Conservation (phyloP, 2,113 vertebrate genomes). For the Ctenodactylus gundi region DNA sequence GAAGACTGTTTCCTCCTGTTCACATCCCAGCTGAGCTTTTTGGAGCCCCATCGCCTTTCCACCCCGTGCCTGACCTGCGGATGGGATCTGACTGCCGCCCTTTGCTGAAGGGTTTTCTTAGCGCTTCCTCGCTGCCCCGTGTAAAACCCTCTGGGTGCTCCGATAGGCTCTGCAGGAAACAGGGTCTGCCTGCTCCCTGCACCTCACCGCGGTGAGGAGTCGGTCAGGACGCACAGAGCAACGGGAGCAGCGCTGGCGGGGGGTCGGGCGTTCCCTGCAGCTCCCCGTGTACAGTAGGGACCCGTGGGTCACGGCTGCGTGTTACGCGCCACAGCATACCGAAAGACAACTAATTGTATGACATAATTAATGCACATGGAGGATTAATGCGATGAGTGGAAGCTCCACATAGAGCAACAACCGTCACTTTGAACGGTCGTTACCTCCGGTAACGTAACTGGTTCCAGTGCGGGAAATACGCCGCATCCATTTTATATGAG, state of each 20-base stretch:
- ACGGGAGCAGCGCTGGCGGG: not conserved
- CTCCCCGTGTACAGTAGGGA: no score
- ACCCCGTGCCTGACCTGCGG: constrained; percentile 73
- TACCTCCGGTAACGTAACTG: no score
- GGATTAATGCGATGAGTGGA: no score
- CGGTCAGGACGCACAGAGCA: not conserved
- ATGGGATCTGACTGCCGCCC: constrained; percentile 73
- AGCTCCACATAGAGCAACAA: not conserved
- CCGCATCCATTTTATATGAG: not conserved
- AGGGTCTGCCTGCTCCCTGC: constrained; percentile 64
- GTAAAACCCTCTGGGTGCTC: constrained; percentile 74
- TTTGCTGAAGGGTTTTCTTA: constrained; percentile 79
- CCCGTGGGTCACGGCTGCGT: not conserved
- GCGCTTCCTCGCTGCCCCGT: constrained; percentile 68
- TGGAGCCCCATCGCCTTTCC: constrained; percentile 38
- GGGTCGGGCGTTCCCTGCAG: no score
- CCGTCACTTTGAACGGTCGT: not conserved
- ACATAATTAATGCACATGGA: no score
- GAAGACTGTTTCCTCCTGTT: constrained; percentile 14
- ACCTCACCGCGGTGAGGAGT: constrained; percentile 66
- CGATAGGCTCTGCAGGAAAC: constrained; percentile 69
- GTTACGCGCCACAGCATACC: not conserved
- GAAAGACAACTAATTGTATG: not conserved
- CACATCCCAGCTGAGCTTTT: constrained; percentile 31
- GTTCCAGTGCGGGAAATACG: not conserved